Evolutionary conservation across 1,140 invertebrate species (phyloP), one percentile per base, ranked within the genome.

Genomic region (Lerema accius): DNA sequence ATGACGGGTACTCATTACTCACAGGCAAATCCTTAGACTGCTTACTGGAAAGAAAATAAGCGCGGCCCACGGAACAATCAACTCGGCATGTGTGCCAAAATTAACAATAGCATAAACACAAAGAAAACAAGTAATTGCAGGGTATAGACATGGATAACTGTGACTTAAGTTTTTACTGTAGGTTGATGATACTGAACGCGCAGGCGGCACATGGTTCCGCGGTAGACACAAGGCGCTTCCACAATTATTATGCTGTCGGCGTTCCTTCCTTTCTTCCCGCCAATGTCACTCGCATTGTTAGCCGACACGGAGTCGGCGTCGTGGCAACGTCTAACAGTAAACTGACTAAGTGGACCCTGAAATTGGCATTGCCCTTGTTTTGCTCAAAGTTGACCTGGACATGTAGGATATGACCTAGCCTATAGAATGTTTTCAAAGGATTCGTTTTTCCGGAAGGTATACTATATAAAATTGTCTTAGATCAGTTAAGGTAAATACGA

Each of bases 311-410:
- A 76, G 68, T 58, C 62, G 74, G 67, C 60, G 71, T 55, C 69
- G 62, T 46, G 63, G 67, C 65, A 63, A 60, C 71, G 73, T 63
- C 76, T 88, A 89, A 90, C 85, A 82, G 85, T 88, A 87, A 78
- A 77, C 69, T 62, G 60, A 73, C 74, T 84, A 84, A 86, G 73
- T 90, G 74, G 82, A 78, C 87, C 87, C 83, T 90, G 87, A 90
- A 90, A 88, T 90, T 83, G 85, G 71, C 83, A 86, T 80, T 88
- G 85, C 76, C 82, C 86, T 84, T 87, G 80, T 87, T 87, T 73
- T 46, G 61, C 56, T 69, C 61, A 67, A 63, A 63, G 50, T 56
- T 78, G 74, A 84, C 80, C 77, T 69, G 71, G 63, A 77, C 76
- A 45, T 42, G 55, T 46, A 37, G n/a, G n/a, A 37, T 58, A 45